Evolutionary conservation across 2,888 invertebrate species (phyloP).

Genomic region (Philopedon plagiatum): DNA sequence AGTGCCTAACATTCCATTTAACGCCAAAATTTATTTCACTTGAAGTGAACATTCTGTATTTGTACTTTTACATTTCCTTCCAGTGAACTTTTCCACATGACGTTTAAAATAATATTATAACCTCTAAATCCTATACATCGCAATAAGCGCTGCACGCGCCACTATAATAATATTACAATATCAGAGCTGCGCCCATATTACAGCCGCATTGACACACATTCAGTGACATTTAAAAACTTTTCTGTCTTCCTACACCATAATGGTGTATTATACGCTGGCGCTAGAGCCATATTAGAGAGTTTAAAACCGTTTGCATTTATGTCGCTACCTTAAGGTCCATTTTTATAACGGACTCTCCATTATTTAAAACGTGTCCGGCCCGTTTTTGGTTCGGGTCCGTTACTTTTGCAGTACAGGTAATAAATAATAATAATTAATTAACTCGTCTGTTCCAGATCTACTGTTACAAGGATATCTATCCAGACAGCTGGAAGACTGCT

Average conservation of each 20-base stretch:
- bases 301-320: background rate
- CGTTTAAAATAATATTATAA: background rate
- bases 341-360: too few species aligned
- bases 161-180: conserved; percentile 38
- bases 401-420: too few species aligned
- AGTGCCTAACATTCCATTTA: too few species aligned
- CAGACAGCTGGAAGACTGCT: too few species aligned
- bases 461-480: too few species aligned
- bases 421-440: too few species aligned
- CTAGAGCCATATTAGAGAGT: conserved; percentile 29
- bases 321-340: background rate
- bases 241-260: conserved; percentile 48
- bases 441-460: too few species aligned
- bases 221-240: conserved; percentile 47
- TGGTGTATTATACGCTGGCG: conserved; percentile 38
- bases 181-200: conserved; percentile 44
- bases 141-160: conserved; percentile 39
- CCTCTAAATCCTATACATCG: conserved; percentile 28
- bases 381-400: too few species aligned
- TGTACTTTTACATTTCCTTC: background rate
- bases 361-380: too few species aligned
- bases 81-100: conserved; percentile 1
- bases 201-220: conserved; percentile 49
- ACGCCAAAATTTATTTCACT: too few species aligned
- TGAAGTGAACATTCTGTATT: background rate